Evolutionary conservation across 2,888 invertebrate species (phyloP).

Genomic region (Sinhomidia bicolor): DNA sequence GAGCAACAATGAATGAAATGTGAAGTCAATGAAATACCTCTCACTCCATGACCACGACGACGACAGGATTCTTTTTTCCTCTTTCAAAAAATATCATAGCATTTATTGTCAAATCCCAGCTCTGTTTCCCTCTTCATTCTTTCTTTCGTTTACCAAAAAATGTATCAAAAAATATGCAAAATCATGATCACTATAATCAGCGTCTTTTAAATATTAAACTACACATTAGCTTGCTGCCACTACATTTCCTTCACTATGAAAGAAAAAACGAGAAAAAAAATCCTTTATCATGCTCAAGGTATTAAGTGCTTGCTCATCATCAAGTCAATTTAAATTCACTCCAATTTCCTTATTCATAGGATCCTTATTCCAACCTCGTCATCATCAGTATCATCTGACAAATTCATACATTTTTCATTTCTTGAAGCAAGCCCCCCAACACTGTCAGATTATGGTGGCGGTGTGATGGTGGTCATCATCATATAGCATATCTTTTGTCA

Average conservation of each 20-base stretch:
- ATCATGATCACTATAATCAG: constrained; percentile 61
- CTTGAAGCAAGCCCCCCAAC: background rate
- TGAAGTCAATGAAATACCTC: constrained; percentile 10
- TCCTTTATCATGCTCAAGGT: constrained; percentile 45
- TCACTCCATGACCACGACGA: constrained; percentile 40
- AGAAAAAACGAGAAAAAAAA: constrained; percentile 16
- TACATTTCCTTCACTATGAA: background rate
- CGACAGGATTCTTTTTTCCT: background rate
- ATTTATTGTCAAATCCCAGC: constrained; percentile 22
- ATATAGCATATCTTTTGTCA: background rate
- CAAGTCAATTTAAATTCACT: constrained; percentile 54
- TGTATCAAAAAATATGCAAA: constrained; percentile 49
- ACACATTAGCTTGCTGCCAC: background rate
- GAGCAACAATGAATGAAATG: constrained; percentile 8
- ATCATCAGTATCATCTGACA: background rate
- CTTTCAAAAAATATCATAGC: background rate
- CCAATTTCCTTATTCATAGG: constrained; percentile 38
- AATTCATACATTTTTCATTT: constrained; percentile 44
- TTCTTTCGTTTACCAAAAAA: background rate
- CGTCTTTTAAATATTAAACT: background rate
- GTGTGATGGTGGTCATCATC: background rate
- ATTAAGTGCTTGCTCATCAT: constrained; percentile 53
- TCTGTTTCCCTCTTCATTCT: background rate
- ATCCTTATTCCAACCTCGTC: background rate
- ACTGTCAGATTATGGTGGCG: background rate